Evolutionary conservation across 2,888 invertebrate species (phyloP), one percentile per base, ranked within the genome.

Genomic region (Erpobdella octoculata): DNA sequence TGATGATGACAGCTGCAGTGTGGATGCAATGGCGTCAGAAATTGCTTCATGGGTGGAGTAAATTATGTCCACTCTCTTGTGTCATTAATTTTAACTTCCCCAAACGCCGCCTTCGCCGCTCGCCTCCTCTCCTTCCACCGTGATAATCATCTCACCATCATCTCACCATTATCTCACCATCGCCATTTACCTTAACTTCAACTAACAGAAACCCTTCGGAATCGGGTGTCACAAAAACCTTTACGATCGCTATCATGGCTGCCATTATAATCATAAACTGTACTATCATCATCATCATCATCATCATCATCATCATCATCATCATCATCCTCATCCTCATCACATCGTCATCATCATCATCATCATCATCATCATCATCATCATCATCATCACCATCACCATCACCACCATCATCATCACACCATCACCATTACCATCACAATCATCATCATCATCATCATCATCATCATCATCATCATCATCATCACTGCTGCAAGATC

Each of bases 1-100:
- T 66, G 66, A 66, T 66, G 66, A 36, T 36, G 62, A 62, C 15
- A n/a, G n/a, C 41, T 12, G 46, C 18, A 46, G 46, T n/a, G 53
- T 53, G 53, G 53, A n/a, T n/a, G n/a, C n/a, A n/a, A n/a, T n/a
- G n/a, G n/a, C n/a, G n/a, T n/a, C n/a, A n/a, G n/a, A n/a, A n/a
- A n/a, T n/a, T n/a, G n/a, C n/a, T n/a, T n/a, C n/a, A n/a, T n/a
- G n/a, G n/a, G n/a, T n/a, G n/a, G n/a, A n/a, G n/a, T n/a, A n/a
- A n/a, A n/a, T n/a, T n/a, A n/a, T n/a, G n/a, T n/a, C n/a, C n/a
- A n/a, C n/a, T n/a, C n/a, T n/a, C n/a, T n/a, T n/a, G n/a, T n/a
- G n/a, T n/a, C n/a, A n/a, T n/a, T n/a, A n/a, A n/a, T n/a, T n/a
- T n/a, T n/a, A n/a, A n/a, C n/a, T n/a, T n/a, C n/a, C n/a, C n/a